Percentiles rank a stretch among this genome's conserved stretches.
phyloP scores from a whole-genome alignment of 2,113 vertebrate species.

The Channa maculata region DNA sequence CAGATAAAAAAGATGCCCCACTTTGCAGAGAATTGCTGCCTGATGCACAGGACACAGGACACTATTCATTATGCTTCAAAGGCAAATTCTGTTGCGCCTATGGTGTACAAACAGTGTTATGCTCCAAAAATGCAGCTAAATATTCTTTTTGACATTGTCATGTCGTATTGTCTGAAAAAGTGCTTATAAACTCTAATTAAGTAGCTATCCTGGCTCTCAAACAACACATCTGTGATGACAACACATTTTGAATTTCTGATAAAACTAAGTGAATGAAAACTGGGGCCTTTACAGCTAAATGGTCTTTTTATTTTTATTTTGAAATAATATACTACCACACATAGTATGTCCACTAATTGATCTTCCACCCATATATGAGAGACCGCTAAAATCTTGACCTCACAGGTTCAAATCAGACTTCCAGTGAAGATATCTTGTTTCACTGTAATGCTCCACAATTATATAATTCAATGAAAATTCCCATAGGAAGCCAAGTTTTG shows the following conservation, averaged over 20 bases:
- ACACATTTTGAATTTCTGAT: constrained; percentile 17
- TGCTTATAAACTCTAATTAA: neutral
- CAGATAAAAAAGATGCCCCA: no score
- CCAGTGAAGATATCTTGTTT: constrained; percentile 58
- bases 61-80: no score
- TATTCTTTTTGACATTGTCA: neutral
- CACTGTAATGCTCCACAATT: constrained; percentile 55
- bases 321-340: constrained; percentile 29
- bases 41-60: no score
- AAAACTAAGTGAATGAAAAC: neutral
- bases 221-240: constrained; percentile 21
- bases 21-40: no score
- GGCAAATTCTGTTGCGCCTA: no score
- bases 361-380: constrained; percentile 26
- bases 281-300: constrained; percentile 14
- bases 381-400: constrained; percentile 44
- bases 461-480: constrained; percentile 69
- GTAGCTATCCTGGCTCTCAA: no score
- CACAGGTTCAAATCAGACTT: constrained; percentile 51
- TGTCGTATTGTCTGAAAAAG: neutral
- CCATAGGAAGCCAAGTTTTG: constrained; percentile 50
- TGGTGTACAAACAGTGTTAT: neutral
- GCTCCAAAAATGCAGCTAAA: neutral
- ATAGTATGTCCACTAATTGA: constrained; percentile 19
- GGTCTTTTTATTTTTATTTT: constrained; percentile 32